phyloP scores from a whole-genome alignment of 2,113 vertebrate genomes.

The Lota lota region DNA sequence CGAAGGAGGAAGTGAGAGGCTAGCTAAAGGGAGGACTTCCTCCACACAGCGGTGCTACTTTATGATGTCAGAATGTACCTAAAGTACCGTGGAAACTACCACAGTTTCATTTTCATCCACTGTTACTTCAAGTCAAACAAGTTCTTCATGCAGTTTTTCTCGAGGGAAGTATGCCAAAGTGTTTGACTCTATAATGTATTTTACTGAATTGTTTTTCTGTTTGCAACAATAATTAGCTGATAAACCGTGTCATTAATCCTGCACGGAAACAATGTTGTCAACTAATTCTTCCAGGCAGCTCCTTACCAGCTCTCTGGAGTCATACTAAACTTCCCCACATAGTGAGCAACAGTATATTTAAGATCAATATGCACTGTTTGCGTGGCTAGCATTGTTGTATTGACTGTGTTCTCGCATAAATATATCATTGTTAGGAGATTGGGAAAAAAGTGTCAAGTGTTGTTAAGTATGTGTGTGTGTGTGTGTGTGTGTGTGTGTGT shows the following conservation, averaged over 20 bases:
- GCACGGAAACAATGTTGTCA: slow-evolving; percentile 30
- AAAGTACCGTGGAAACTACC: slow-evolving; percentile 35
- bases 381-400: too few species aligned
- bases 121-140: neutral
- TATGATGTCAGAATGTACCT: slow-evolving; percentile 87
- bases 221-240: slow-evolving; percentile 24
- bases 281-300: slow-evolving; percentile 35
- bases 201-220: slow-evolving; percentile 11
- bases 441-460: too few species aligned
- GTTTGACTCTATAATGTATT: neutral
- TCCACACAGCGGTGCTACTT: slow-evolving; percentile 93
- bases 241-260: slow-evolving; percentile 19
- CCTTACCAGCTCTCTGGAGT: too few species aligned
- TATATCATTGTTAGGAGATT: too few species aligned
- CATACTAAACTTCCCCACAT: too few species aligned
- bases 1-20: slow-evolving; percentile 88
- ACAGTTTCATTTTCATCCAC: too few species aligned
- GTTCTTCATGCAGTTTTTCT: slow-evolving; percentile 34
- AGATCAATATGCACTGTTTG: too few species aligned
- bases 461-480: neutral
- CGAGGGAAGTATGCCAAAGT: slow-evolving; percentile 11
- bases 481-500: neutral
- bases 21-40: slow-evolving; percentile 82
- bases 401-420: too few species aligned
- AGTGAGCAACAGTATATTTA: too few species aligned